phyloP scores from a whole-genome alignment of 2,797 vertebrate genomes.

The Silurus aristotelis region DNA sequence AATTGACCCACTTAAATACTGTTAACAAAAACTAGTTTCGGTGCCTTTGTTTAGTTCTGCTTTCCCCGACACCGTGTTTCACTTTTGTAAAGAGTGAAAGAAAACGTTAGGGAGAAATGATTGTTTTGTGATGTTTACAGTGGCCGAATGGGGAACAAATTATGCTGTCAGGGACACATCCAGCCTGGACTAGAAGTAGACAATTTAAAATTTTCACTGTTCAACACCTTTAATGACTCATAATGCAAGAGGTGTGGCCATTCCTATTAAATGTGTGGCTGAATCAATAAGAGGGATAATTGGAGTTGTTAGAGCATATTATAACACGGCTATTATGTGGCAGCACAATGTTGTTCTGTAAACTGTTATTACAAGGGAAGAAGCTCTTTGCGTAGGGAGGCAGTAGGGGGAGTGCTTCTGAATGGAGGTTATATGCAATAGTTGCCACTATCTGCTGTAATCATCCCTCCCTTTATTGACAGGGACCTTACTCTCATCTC shows the following conservation, averaged over 20 bases:
- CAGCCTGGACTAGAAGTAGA: conserved; percentile 81
- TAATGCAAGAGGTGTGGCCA: conserved; percentile 96
- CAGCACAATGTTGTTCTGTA: conserved; percentile 94
- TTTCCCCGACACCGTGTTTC: conserved; percentile 57
- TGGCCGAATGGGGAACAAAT: conserved; percentile 90
- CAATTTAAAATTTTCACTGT: conserved; percentile 96
- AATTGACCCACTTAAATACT: conserved; percentile 73
- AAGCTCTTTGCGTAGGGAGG: conserved; percentile 78
- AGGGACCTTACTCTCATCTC: conserved; percentile 87
- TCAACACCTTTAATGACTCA: conserved; percentile 97
- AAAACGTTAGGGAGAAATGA: conserved; percentile 82
- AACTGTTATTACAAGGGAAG: conserved; percentile 92
- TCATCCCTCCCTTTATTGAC: conserved; percentile 95
- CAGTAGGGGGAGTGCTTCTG: conserved; percentile 63
- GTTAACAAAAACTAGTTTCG: conserved; percentile 68
- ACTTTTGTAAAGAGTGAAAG: conserved; percentile 60
- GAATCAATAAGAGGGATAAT: conserved; percentile 99
- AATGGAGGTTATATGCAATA: conserved; percentile 80
- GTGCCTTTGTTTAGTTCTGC: conserved; percentile 56
- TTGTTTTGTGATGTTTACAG: conserved; percentile 88
- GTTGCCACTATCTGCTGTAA: conserved; percentile 92
- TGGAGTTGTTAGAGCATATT: conserved; percentile 99
- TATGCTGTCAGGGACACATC: conserved; percentile 96
- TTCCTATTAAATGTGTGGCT: conserved; percentile 97
- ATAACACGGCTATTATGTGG: conserved; percentile 96